These are phyloP conservation scores for Phallusia fumigata DNA, from an alignment of 23 tunicate species.

Conservation along the genomic window DNA sequence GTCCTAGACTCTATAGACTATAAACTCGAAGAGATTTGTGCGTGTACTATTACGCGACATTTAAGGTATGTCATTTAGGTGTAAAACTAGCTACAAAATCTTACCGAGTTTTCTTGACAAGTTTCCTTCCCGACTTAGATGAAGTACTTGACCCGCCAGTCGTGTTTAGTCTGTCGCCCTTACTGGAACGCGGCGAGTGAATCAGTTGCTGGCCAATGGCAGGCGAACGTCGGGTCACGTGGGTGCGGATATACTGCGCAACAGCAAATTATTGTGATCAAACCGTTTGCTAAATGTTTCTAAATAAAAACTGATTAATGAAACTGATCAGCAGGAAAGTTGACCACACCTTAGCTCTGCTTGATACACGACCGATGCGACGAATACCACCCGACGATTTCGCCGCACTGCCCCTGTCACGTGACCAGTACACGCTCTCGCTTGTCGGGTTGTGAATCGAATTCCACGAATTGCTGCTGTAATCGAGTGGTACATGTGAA, in stretches of 20 bases:
- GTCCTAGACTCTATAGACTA: too few relatives aligned
- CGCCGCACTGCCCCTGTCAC: neutral
- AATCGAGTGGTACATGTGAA: neutral
- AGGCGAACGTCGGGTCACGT: constrained; percentile 9
- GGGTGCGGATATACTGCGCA: neutral
- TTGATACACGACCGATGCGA: neutral
- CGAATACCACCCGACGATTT: neutral
- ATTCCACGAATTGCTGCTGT: constrained; percentile 7
- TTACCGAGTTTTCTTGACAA: neutral
- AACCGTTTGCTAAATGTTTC: too few relatives aligned
- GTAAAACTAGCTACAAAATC: too few relatives aligned
- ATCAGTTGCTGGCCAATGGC: neutral
- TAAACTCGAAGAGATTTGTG: too few relatives aligned
- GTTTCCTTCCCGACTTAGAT: neutral
- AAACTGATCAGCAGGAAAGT: too few relatives aligned
- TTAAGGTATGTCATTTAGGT: too few relatives aligned
- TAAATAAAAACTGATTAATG: too few relatives aligned
- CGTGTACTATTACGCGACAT: too few relatives aligned
- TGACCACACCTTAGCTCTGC: constrained; percentile 4
- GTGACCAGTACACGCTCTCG: constrained; percentile 5
- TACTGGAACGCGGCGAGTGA: constrained; percentile 14
- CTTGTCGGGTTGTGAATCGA: neutral
- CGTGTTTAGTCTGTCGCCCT: neutral
- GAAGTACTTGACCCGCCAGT: neutral
- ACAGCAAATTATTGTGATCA: neutral